Evolutionary conservation across 2,113 vertebrate species (phyloP), one percentile per base, ranked within the genome.

Genomic region (Thamnaconus septentrionalis): DNA sequence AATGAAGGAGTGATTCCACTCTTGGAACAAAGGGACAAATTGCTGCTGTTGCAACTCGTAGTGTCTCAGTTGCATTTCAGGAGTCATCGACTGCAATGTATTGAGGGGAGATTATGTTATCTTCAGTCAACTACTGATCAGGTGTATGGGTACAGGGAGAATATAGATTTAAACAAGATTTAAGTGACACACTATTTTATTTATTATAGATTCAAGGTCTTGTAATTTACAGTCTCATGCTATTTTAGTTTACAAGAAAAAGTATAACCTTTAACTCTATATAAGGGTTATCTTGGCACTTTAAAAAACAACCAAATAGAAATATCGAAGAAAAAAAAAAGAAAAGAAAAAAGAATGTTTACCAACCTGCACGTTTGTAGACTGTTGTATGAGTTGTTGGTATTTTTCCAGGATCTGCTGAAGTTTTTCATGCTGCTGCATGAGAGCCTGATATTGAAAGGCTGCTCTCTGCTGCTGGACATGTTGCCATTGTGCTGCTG

Each of bases 401-500:
- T 98, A 98, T 67, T 95, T 91, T 57, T 96, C 95, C 0, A 99
- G 91, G 18, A 99, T 90, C 76, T 97, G 92, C 80, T 98, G 96
- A 57, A 99, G 90, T 69, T 96, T 94, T 11, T 94, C 92, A 5
- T 99, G 96, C 56, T 98, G 95, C 84, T 96, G 95, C 96, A 99
- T 99, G 60, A 99, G 96, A 41, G 94, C 94, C 84, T 98, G 96
- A 85, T 99, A 98, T 3, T 99, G 97, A 82, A 95, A 92, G 31
- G 94, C 93, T 0, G 94, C 93, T 7, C 94, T 92, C 54, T 99
- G 95, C 42, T 98, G 96, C 66, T 97, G 96, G 58, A 96, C 95
- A 66, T 98, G 95, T 79, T 99, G 97, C 97, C 97, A 99, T 50
- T 98, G 96, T 40, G 96, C 96, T 7, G 97, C 97, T 55, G 96